Conservation (phyloP, 2,113 vertebrate genomes). For the Pelusios castaneus region DNA sequence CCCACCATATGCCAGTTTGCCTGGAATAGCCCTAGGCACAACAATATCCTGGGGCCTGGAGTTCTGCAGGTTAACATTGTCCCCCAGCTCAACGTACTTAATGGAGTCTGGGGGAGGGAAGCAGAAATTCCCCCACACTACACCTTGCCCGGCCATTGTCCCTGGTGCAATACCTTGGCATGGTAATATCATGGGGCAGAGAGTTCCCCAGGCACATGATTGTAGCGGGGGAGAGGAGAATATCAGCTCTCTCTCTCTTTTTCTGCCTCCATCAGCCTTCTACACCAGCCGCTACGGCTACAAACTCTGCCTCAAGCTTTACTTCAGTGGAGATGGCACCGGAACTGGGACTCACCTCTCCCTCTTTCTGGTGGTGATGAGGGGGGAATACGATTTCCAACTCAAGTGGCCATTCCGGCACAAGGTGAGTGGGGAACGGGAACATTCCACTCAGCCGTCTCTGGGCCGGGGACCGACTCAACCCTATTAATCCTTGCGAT, state of each 20-base stretch:
- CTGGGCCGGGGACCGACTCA: too few relatives aligned
- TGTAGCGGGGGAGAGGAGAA: background rate
- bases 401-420: slow-evolving; percentile 84
- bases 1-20: too few relatives aligned
- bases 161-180: background rate
- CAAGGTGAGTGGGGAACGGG: slow-evolving; percentile 69
- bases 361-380: slow-evolving; percentile 84
- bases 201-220: background rate
- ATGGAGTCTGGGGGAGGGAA: background rate
- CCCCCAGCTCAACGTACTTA: background rate
- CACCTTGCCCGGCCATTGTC: background rate
- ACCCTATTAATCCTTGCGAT: background rate
- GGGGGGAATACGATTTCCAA: slow-evolving; percentile 80
- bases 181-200: background rate
- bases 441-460: too few relatives aligned
- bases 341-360: slow-evolving; percentile 82
- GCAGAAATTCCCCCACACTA: background rate
- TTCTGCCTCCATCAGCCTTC: slow-evolving; percentile 69
- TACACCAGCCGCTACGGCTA: slow-evolving; percentile 83
- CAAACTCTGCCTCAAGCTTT: slow-evolving; percentile 80
- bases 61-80: too few relatives aligned
- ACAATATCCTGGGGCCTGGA: too few relatives aligned
- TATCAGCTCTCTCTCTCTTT: background rate
- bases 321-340: slow-evolving; percentile 78
- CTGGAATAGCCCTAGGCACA: too few relatives aligned